These are phyloP conservation scores for Melikaiella ostensackeni DNA, from an alignment of 2,888 invertebrate species.

Conservation along the genomic window DNA sequence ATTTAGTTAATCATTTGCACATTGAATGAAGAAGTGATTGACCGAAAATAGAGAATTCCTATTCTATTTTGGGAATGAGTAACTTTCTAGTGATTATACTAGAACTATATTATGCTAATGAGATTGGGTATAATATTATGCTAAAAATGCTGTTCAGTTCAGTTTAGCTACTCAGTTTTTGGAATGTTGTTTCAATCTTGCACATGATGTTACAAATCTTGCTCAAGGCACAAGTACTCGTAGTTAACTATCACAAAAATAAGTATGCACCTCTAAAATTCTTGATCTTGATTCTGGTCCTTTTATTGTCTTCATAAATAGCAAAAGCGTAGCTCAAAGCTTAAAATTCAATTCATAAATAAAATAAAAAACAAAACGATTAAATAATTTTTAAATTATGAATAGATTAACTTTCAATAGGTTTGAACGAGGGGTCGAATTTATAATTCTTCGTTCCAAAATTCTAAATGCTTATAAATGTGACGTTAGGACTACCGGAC, in stretches of 20 bases:
- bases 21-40: background rate
- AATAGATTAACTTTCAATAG: background rate
- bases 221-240: conserved; percentile 17
- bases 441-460: background rate
- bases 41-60: background rate
- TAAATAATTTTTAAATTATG: background rate
- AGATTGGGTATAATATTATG: background rate
- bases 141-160: conserved; percentile 15
- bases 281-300: background rate
- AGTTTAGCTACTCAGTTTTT: conserved; percentile 20
- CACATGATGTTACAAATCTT: background rate
- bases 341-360: background rate
- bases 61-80: background rate
- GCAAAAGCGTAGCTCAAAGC: background rate
- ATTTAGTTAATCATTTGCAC: background rate
- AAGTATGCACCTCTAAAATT: background rate
- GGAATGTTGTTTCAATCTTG: conserved; percentile 32
- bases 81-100: background rate
- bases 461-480: conserved; percentile 7
- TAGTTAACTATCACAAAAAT: conserved; percentile 17
- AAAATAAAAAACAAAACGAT: conserved; percentile 10
- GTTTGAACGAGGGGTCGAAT: background rate
- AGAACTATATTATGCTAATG: conserved; percentile 6
- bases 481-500: conserved; percentile 78
- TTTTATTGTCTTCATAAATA: conserved; percentile 9